phyloP scores from a whole-genome alignment of 2,888 invertebrate species.

The Euclidia mi region DNA sequence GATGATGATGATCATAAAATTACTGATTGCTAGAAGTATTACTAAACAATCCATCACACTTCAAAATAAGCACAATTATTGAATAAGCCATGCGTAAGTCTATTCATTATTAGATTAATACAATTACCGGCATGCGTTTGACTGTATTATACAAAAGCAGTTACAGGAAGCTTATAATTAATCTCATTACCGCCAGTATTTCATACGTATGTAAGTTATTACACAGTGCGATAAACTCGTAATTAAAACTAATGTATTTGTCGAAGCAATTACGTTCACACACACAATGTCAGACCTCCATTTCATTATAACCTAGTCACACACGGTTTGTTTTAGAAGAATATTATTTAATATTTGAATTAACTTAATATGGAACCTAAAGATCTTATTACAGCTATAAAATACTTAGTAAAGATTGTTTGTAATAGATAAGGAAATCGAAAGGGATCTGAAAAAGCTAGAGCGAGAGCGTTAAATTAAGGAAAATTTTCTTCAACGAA shows the following conservation, averaged over 20 bases:
- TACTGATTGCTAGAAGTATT: no score
- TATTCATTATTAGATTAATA: no score
- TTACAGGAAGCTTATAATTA: no score
- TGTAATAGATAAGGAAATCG: slow-evolving; percentile 19
- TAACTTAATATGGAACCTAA: no score
- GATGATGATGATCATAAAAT: no score
- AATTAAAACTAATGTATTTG: slow-evolving; percentile 8
- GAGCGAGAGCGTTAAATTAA: slow-evolving; percentile 18
- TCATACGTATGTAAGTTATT: no score
- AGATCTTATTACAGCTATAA: slow-evolving; percentile 18
- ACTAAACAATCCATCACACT: no score
- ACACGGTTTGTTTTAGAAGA: not conserved
- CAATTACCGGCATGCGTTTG: no score
- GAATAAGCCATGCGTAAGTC: no score
- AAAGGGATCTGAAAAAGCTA: slow-evolving; percentile 12
- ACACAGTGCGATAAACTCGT: not conserved
- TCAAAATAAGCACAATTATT: no score
- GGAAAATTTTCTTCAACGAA: slow-evolving; percentile 24
- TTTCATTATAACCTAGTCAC: not conserved
- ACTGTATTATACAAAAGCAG: no score
- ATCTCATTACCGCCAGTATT: no score
- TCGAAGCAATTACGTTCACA: not conserved
- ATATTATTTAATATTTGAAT: slow-evolving; percentile 12
- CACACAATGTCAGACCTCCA: not conserved
- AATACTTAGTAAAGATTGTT: slow-evolving; percentile 10